Evolutionary conservation across 2,797 vertebrate species (phyloP), one percentile per base, ranked within the genome.

Genomic region (Parauchenoglanis punctatus): DNA sequence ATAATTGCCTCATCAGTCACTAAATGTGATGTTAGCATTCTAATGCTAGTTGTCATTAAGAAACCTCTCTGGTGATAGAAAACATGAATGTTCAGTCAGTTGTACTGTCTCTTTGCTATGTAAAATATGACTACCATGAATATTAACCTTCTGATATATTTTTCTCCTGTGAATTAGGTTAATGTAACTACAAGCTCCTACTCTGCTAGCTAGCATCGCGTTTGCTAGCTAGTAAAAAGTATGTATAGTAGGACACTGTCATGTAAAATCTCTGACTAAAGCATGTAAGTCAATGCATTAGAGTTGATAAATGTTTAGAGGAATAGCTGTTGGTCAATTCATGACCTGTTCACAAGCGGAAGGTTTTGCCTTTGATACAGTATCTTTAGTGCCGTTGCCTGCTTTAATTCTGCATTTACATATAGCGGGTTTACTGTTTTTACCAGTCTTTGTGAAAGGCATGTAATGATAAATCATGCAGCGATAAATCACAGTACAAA

Each of bases 221-320:
- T 35, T 5, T 58, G 52, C 15, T 78, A 78, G 20, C 40, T 25
- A n/a, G 20, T 76, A n/a, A n/a, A 46, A 73, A 46, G n/a, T 52
- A 8, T 28, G 0, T 28, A 7, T 1, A 18, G n/a, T n/a, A n/a
- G 1, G 23, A n/a, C 1, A 0, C 7, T 13, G 17, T 49, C 25
- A 7, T 49, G 23, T 75, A 13, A 72, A 72, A 46, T 13, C 72
- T 49, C 6, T 49, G 25, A 54, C 49, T 54, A 46, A 76, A 76
- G 23, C 72, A 49, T 25, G 18, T 73, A 46, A 46, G 11, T 46
- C 40, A 73, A 18, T 68, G n/a, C 4, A 35, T 12, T 73, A 35
- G 15, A 68, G 5, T 6, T 31, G 67, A 67, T 17, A 35, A 13
- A 7, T 44, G 68, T 70, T 31, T 44, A 23, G 35, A 35, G 49